phyloP scores from a whole-genome alignment of 2,797 vertebrate species.

The Xenopus petersii region DNA sequence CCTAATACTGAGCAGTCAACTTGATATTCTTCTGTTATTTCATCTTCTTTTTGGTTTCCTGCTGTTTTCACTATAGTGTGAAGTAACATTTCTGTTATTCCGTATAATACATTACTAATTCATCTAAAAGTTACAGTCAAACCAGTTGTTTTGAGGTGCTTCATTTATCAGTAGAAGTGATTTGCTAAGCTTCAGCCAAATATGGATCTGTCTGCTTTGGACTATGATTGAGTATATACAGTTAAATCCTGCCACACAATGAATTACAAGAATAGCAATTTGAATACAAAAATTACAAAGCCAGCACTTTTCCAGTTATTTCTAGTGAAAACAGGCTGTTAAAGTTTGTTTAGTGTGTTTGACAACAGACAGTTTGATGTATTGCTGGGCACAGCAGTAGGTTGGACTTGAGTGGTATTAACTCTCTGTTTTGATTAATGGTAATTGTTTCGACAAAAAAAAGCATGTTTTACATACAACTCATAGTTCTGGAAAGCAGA shows the following conservation, averaged over 20 bases:
- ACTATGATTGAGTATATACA: slow-evolving; percentile 64
- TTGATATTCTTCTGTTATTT: neutral
- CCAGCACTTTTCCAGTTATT: slow-evolving; percentile 70
- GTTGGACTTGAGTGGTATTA: slow-evolving; percentile 79
- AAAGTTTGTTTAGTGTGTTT: slow-evolving; percentile 75
- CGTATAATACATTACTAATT: slow-evolving; percentile 43
- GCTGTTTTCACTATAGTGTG: slow-evolving; percentile 11
- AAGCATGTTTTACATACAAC: slow-evolving; percentile 71
- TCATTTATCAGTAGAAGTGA: slow-evolving; percentile 57
- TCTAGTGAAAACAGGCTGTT: slow-evolving; percentile 69
- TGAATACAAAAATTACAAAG: slow-evolving; percentile 71
- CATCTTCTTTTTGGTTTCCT: neutral
- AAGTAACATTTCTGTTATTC: slow-evolving; percentile 22
- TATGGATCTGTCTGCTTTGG: slow-evolving; percentile 54
- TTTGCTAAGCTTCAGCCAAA: slow-evolving; percentile 53
- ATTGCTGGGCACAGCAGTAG: slow-evolving; percentile 79
- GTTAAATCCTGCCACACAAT: slow-evolving; percentile 67
- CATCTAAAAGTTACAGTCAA: slow-evolving; percentile 49
- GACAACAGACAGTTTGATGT: slow-evolving; percentile 82
- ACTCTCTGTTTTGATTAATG: slow-evolving; percentile 82
- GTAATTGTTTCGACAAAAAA: slow-evolving; percentile 77
- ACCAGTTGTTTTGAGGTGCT: slow-evolving; percentile 51
- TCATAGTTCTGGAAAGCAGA: slow-evolving; percentile 73
- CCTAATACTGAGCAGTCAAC: neutral
- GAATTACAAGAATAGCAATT: slow-evolving; percentile 68